Conservation (phyloP, 2,888 invertebrate genomes). For the Formica aserva region DNA sequence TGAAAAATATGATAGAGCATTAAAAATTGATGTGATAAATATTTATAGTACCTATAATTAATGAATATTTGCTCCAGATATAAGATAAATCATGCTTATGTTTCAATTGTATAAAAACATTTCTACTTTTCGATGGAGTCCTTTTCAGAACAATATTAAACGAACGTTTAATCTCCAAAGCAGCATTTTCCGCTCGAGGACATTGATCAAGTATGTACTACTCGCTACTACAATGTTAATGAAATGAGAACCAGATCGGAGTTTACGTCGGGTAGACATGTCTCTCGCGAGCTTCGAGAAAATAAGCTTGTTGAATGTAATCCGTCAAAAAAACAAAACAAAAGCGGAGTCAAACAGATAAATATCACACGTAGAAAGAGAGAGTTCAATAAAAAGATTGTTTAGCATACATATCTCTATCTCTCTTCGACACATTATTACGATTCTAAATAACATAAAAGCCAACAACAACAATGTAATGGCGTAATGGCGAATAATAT, state of each 20-base stretch:
- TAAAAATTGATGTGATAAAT: background rate
- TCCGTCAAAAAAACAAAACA: background rate
- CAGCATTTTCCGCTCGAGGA: slow-evolving; percentile 17
- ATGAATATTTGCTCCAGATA: background rate
- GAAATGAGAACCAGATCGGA: slow-evolving; percentile 14
- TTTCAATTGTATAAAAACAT: background rate
- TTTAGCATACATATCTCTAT: background rate
- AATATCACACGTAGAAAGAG: background rate
- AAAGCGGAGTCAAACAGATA: slow-evolving; percentile 19
- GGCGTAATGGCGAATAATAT: background rate
- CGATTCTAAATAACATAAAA: slow-evolving; percentile 4
- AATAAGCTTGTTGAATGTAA: background rate
- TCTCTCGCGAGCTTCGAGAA: background rate
- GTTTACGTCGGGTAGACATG: background rate
- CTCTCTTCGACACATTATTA: background rate
- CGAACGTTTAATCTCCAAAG: background rate
- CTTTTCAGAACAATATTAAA: background rate
- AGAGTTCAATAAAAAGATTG: background rate
- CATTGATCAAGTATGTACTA: slow-evolving; percentile 2
- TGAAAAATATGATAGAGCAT: background rate
- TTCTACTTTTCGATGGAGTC: background rate
- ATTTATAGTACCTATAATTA: background rate
- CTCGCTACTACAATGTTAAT: background rate
- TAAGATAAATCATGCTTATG: background rate
- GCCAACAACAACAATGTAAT: background rate